Conservation (phyloP, 1,140 invertebrate genomes). For the Microplitis demolitor region DNA sequence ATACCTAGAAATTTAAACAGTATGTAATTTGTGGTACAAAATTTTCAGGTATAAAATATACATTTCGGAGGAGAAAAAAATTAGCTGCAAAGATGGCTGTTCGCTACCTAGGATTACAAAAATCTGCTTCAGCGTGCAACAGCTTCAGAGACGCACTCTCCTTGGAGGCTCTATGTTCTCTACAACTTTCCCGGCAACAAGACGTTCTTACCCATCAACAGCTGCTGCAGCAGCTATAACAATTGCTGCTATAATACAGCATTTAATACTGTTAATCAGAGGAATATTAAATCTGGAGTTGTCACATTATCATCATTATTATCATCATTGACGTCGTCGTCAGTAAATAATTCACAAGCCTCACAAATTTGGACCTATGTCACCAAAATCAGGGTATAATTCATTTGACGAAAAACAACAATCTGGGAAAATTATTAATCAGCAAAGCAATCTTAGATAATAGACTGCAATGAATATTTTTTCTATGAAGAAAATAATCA, state of each 20-base stretch:
- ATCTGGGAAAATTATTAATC: constrained; percentile 1
- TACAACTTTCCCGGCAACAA: constrained; percentile 60
- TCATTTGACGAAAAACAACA: constrained; percentile 11
- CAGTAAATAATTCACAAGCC: constrained; percentile 10
- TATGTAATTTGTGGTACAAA: not conserved
- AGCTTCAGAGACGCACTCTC: constrained; percentile 66
- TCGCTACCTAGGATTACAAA: constrained; percentile 61
- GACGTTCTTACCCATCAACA: constrained; percentile 62
- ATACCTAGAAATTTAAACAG: not conserved
- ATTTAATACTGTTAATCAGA: constrained; percentile 34
- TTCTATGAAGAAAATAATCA: constrained; percentile 34
- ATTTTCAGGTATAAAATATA: not conserved
- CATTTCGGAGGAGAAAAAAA: constrained; percentile 40
- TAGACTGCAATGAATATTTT: constrained; percentile 35
- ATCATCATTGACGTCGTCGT: too few relatives aligned
- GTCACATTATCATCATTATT: too few relatives aligned
- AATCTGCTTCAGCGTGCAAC: constrained; percentile 67
- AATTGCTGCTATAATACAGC: constrained; percentile 59
- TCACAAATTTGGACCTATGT: constrained; percentile 21
- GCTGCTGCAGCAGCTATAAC: constrained; percentile 64
- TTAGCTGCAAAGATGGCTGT: constrained; percentile 53
- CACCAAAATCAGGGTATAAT: constrained; percentile 12
- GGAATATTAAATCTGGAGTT: constrained; percentile 32
- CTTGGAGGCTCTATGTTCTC: constrained; percentile 63
- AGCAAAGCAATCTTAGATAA: constrained; percentile 23